phyloP scores from a whole-genome alignment of 2,797 vertebrate genomes.

The Bryconaethiops microstoma region DNA sequence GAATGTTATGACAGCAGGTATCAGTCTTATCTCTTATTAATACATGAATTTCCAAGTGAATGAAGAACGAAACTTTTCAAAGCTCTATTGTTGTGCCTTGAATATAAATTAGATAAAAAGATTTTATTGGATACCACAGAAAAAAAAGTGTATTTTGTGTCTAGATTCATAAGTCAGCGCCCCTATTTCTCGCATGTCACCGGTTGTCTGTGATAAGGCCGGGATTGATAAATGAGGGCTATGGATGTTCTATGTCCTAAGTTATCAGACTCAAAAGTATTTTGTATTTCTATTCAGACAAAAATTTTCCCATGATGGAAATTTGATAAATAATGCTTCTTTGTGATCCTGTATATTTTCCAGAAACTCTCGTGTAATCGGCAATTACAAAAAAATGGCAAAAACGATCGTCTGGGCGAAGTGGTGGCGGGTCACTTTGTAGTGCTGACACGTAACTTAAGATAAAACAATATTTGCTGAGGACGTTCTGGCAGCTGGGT shows the following conservation, averaged over 20 bases:
- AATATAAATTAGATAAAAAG: background rate
- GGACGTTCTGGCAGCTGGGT: background rate
- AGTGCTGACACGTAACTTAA: background rate
- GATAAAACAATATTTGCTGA: background rate
- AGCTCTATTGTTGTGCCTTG: background rate
- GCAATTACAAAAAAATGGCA: background rate
- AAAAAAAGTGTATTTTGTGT: background rate
- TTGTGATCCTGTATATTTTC: background rate
- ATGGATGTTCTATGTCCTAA: background rate
- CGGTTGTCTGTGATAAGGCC: slow-evolving; percentile 10
- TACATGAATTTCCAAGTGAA: background rate
- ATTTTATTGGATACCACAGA: slow-evolving; percentile 5
- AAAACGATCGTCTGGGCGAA: background rate
- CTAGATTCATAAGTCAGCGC: slow-evolving; percentile 7
- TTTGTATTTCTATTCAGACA: slow-evolving; percentile 14
- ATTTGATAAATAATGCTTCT: slow-evolving; percentile 2
- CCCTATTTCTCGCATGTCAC: background rate
- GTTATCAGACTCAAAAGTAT: background rate
- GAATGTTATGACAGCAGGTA: slow-evolving; percentile 10
- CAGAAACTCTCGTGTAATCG: background rate
- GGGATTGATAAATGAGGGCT: slow-evolving; percentile 21
- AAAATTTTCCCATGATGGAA: background rate
- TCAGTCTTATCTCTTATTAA: slow-evolving; percentile 17
- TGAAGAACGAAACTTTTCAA: background rate
- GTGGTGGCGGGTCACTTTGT: background rate